These are phyloP conservation scores for Allophyes oxyacanthae DNA, from an alignment of 2,888 invertebrate species.

Conservation along the genomic window DNA sequence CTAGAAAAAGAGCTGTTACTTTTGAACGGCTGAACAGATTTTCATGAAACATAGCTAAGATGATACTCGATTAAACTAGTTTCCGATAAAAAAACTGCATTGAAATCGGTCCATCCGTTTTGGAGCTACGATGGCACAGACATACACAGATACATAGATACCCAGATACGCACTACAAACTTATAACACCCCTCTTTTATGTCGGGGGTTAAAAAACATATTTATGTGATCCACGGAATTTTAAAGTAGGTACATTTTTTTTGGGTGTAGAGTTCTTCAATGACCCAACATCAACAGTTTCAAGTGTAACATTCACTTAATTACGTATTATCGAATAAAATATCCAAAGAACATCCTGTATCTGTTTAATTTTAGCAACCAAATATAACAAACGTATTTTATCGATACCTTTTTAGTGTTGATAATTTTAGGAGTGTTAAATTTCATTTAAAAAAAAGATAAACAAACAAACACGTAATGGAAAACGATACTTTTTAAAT, in stretches of 20 bases:
- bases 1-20: too few species aligned
- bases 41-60: too few species aligned
- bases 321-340: conserved; percentile 36
- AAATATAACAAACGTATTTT: conserved; percentile 45
- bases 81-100: too few species aligned
- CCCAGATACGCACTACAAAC: too few species aligned
- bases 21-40: too few species aligned
- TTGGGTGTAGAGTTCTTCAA: conserved; percentile 27
- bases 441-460: conserved; percentile 45
- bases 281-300: conserved; percentile 35
- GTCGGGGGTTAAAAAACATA: too few species aligned
- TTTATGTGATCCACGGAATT: conserved; percentile 16
- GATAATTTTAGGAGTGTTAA: conserved; percentile 46
- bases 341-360: conserved; percentile 24
- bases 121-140: too few species aligned
- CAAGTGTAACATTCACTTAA: conserved; percentile 35
- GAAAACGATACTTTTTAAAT: conserved; percentile 50
- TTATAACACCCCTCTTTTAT: too few species aligned
- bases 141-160: too few species aligned
- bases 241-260: conserved; percentile 13
- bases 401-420: conserved; percentile 38
- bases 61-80: too few species aligned
- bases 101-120: too few species aligned
- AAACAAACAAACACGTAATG: conserved; percentile 20
- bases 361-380: conserved; percentile 43